phyloP scores from a whole-genome alignment of 1,140 invertebrate species.

The Oppia nitens region DNA sequence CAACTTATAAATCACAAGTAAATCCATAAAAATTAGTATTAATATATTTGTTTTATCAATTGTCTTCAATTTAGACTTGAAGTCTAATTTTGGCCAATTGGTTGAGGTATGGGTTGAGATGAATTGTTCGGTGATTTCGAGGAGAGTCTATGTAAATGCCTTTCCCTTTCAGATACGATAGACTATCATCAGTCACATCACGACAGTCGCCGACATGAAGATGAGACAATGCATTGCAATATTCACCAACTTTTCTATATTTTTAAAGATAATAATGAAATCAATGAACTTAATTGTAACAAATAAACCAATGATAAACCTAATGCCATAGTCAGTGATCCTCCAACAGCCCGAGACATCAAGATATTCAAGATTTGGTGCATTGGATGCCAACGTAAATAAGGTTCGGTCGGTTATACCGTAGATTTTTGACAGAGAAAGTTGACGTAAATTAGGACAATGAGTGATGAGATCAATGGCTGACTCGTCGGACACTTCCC shows the following conservation, averaged over 20 bases:
- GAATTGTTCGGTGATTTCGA: neutral
- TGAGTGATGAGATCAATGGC: conserved; percentile 22
- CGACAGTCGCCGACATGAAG: conserved; percentile 26
- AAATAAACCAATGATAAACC: too few relatives aligned
- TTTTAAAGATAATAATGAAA: conserved; percentile 7
- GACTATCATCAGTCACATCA: conserved; percentile 25
- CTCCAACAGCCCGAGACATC: conserved; percentile 29
- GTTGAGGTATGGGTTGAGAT: neutral
- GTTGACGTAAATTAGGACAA: conserved; percentile 24
- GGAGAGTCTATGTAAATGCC: neutral
- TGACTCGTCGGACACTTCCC: conserved; percentile 28
- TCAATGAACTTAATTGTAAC: neutral
- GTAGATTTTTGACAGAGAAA: conserved; percentile 29
- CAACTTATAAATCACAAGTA: too few relatives aligned
- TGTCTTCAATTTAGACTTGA: neutral
- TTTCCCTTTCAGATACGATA: conserved; percentile 11
- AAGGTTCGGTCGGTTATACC: conserved; percentile 27
- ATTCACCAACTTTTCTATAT: conserved; percentile 27
- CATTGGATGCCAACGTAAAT: conserved; percentile 22
- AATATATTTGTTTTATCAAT: too few relatives aligned
- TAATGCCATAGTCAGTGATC: conserved; percentile 28
- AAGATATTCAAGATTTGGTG: conserved; percentile 23
- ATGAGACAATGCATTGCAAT: conserved; percentile 22
- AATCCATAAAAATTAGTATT: too few relatives aligned
- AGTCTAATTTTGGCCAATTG: neutral